Percentiles rank a stretch among this genome's conserved stretches.
Conservation (phyloP, 2,113 vertebrate genomes). For the Trematomus loennbergii region DNA sequence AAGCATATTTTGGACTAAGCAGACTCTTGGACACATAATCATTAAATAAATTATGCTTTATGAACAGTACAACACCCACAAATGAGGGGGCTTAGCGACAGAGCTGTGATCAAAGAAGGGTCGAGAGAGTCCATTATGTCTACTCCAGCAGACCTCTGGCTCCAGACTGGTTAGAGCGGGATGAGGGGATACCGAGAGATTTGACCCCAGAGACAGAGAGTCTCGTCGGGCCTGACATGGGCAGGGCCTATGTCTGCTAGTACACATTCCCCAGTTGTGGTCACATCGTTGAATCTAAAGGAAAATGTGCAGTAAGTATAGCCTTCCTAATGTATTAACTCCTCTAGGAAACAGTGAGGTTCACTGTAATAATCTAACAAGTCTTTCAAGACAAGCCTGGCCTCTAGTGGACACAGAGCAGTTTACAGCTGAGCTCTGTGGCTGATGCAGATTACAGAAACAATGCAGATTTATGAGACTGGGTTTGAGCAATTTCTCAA, state of each 20-base stretch:
- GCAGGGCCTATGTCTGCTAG: constrained; percentile 57
- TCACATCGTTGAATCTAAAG: constrained; percentile 44
- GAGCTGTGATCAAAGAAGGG: constrained; percentile 37
- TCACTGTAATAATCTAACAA: neutral
- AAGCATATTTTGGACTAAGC: neutral
- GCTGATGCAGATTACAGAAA: neutral
- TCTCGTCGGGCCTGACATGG: constrained; percentile 70
- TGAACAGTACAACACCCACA: constrained; percentile 50
- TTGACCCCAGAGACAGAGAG: constrained; percentile 76
- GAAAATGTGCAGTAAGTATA: constrained; percentile 34
- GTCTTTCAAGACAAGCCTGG: constrained; percentile 61
- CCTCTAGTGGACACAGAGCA: constrained; percentile 69
- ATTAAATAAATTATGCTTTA: constrained; percentile 27
- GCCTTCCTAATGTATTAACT: constrained; percentile 45
- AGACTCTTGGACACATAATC: constrained; percentile 20
- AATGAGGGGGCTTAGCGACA: constrained; percentile 41
- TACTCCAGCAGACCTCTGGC: constrained; percentile 74
- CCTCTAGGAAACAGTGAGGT: constrained; percentile 9
- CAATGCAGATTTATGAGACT: too few relatives aligned
- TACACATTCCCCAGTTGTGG: constrained; percentile 63
- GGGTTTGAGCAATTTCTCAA: neutral
- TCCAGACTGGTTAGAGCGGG: constrained; percentile 74
- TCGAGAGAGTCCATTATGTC: constrained; percentile 70
- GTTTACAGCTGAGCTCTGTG: neutral
- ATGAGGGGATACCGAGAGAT: constrained; percentile 74